Conservation (phyloP, 2,888 invertebrate species). For the Pyrrhia umbra region DNA sequence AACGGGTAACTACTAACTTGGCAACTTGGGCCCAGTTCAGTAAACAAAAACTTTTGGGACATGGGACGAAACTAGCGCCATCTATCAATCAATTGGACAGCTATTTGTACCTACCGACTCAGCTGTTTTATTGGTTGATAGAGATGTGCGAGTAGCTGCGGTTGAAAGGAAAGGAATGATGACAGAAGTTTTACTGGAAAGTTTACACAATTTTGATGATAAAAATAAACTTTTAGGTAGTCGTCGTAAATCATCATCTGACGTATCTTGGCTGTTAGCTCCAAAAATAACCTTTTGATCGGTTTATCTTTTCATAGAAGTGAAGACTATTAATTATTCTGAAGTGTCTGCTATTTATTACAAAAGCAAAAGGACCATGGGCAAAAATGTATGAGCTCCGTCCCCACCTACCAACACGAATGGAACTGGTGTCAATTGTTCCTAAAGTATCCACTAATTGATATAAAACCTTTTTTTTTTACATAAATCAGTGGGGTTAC, state of each 20-base stretch:
- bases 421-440: too few species aligned
- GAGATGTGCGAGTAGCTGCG: constrained; percentile 29
- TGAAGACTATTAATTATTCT: too few species aligned
- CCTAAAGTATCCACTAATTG: too few species aligned
- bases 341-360: too few species aligned
- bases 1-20: constrained; percentile 57
- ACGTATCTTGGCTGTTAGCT: too few species aligned
- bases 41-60: constrained; percentile 80
- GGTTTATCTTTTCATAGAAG: too few species aligned
- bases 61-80: constrained; percentile 71
- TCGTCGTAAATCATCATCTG: neutral
- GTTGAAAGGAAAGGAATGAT: neutral
- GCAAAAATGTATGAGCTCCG: too few species aligned
- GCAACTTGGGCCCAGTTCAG: constrained; percentile 60
- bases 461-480: too few species aligned
- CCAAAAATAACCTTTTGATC: too few species aligned
- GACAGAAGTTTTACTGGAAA: neutral
- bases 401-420: too few species aligned
- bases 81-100: constrained; percentile 78
- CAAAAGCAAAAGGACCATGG: too few species aligned
- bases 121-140: constrained; percentile 43
- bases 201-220: neutral
- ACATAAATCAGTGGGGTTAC: too few species aligned
- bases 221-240: neutral
- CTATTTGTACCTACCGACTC: constrained; percentile 67